Evolutionary conservation across 2,888 invertebrate species (phyloP).

Genomic region (Resseliella maxima): DNA sequence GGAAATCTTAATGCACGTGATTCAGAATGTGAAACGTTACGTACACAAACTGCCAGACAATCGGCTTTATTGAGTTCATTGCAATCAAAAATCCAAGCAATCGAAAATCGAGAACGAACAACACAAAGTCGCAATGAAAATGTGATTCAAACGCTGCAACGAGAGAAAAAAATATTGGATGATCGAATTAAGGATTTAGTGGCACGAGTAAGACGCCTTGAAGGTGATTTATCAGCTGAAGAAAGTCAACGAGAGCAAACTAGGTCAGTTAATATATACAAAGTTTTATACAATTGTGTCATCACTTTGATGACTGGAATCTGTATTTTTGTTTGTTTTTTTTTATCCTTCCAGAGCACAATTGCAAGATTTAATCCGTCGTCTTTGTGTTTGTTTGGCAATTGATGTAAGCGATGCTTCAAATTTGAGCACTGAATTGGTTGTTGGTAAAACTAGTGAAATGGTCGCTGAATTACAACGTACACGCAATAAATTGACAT

Average conservation of each 20-base stretch:
- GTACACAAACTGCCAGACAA: constrained; percentile 86
- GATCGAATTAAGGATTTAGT: constrained; percentile 82
- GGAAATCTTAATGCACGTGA: constrained; percentile 78
- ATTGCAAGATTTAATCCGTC: constrained; percentile 78
- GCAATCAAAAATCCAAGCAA: constrained; percentile 80
- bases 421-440: constrained; percentile 76
- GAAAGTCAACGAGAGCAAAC: constrained; percentile 81
- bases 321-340: too few species aligned
- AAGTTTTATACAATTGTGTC: neutral
- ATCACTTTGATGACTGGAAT: neutral
- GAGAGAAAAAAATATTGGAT: constrained; percentile 78
- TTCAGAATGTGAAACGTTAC: constrained; percentile 83
- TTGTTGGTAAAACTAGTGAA: constrained; percentile 82
- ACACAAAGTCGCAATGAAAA: constrained; percentile 73
- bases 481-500: constrained; percentile 70
- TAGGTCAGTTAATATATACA: constrained; percentile 62
- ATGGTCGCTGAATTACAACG: constrained; percentile 79
- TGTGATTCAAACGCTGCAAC: constrained; percentile 78
- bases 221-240: constrained; percentile 78
- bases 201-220: constrained; percentile 78
- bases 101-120: constrained; percentile 81
- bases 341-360: constrained; percentile 68
- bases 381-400: constrained; percentile 78
- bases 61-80: constrained; percentile 83
- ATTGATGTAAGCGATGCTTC: constrained; percentile 76